Base-by-base conservation (phyloP, 2,888 invertebrate species). In the Drosophila merina region DNA sequence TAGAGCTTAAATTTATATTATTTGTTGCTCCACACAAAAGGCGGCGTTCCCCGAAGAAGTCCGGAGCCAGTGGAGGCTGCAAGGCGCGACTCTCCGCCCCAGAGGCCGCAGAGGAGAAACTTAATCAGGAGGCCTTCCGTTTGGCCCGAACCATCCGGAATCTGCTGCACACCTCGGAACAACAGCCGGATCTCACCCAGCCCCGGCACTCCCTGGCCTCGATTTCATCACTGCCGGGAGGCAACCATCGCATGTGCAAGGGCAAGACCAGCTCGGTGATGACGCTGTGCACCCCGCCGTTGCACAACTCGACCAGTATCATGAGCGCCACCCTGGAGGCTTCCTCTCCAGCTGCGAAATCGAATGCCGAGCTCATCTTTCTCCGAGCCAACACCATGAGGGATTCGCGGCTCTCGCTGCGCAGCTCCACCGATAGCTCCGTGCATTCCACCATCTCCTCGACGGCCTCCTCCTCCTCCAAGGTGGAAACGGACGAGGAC, bases 51-150 rank as follows among this genome's bases (percentile, higher is more conserved):
- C 91, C 91, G 2, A 91, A 90, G 64, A 76, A 94, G 93, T 1
- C 51, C 8, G 70, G 70, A 3, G 56, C n/a, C 10, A 76, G 94
- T 93, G 90, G 88, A 93, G 89, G 93, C 42, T 81, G 81, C 93
- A 89, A 94, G 93, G 86, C 94, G 93, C 90, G 94, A 93, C 7
- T 94, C 92, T 85, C 92, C 93, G 75, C 91, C 93, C 74, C 83
- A 0, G 82, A 92, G 93, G 90, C 92, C 93, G 80, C 94, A 93
- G 94, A 94, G 1, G 94, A 94, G 70, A 95, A 94, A 89, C 89
- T 95, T 26, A 93, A 94, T 0, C 94, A 94, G 84, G 95, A 95
- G 90, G 94, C 95, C 1, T 95, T 94, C 79, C 92, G 95, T 58
- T 91, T 95, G 67, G 92, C 94, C 79, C 92, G 95, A 72, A 95